Percentiles rank a stretch among this genome's conserved stretches.
Evolutionary conservation across 2,113 vertebrate genomes (phyloP).

Genomic region (Nannobrachium achirus): DNA sequence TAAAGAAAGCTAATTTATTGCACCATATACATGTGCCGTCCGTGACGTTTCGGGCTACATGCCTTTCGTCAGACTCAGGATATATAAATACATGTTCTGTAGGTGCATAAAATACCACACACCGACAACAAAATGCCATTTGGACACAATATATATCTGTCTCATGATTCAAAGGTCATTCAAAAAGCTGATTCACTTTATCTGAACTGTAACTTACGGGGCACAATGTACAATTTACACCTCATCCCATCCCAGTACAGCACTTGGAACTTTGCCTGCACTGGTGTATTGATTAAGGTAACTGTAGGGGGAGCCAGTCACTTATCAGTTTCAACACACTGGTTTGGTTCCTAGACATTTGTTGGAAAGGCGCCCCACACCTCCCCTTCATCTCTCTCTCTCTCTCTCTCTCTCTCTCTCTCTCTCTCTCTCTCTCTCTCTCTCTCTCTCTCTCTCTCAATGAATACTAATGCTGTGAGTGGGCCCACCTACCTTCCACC

Average conservation of each 20-base stretch:
- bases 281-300: constrained; percentile 54
- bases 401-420: constrained; percentile 21
- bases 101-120: too few species aligned
- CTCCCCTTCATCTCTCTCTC: constrained; percentile 10
- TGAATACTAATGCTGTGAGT: constrained; percentile 81
- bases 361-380: constrained; percentile 49
- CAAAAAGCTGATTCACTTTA: too few species aligned
- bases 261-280: constrained; percentile 79
- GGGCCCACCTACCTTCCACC: constrained; percentile 75
- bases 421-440: constrained; percentile 13
- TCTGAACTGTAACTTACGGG: too few species aligned
- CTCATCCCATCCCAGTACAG: constrained; percentile 47
- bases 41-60: too few species aligned
- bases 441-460: constrained; percentile 69
- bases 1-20: too few species aligned
- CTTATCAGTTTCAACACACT: constrained; percentile 59
- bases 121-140: too few species aligned
- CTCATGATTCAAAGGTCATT: too few species aligned
- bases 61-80: too few species aligned
- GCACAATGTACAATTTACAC: too few species aligned
- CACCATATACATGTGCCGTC: too few species aligned
- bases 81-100: too few species aligned
- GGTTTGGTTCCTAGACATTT: constrained; percentile 69
- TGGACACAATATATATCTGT: too few species aligned
- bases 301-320: constrained; percentile 74